phyloP scores from a whole-genome alignment of 1,140 invertebrate species.

The Eriosoma lanigerum region DNA sequence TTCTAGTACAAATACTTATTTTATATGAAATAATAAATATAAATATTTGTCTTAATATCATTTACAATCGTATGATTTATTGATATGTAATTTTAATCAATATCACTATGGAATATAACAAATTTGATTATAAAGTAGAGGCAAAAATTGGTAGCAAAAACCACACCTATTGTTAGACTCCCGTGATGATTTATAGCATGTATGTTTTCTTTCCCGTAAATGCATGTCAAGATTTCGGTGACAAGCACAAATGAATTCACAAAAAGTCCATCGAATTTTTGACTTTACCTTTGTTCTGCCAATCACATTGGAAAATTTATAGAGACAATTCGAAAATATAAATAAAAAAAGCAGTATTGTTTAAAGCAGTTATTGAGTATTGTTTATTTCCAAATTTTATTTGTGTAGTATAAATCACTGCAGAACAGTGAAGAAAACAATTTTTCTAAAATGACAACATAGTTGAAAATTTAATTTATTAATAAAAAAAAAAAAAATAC shows the following conservation, averaged over 20 bases:
- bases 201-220: neutral
- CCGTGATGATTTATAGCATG: conserved; percentile 18
- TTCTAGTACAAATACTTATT: too few relatives aligned
- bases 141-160: neutral
- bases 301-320: conserved; percentile 15
- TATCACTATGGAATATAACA: neutral
- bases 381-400: neutral
- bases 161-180: conserved; percentile 9
- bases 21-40: too few relatives aligned
- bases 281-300: conserved; percentile 24
- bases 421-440: neutral
- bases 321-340: neutral
- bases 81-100: neutral
- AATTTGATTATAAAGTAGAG: neutral
- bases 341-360: neutral
- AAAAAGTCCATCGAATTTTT: conserved; percentile 10
- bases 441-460: neutral
- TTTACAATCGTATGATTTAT: neutral
- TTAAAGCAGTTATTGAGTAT: neutral
- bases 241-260: conserved; percentile 15
- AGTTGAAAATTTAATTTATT: too few relatives aligned
- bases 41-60: neutral
- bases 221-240: neutral
- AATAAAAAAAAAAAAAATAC: too few relatives aligned
- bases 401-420: too few relatives aligned